Evolutionary conservation across 53 echinoderm and acorn worm genomes (phyloP), one percentile per base, ranked within the genome.

Genomic region (Actinopyga echinites): DNA sequence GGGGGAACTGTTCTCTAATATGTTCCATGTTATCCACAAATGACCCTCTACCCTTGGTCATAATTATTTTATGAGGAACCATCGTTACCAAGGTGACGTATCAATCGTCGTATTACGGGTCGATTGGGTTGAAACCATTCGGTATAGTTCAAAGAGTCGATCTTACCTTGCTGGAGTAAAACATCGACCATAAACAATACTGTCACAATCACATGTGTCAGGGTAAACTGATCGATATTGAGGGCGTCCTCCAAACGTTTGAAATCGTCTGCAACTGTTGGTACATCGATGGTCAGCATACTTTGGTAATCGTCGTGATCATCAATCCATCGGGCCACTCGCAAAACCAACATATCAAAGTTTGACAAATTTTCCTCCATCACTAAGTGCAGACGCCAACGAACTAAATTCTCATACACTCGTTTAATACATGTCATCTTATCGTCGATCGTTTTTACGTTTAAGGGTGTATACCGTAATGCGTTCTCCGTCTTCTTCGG

Each of bases 21-120:
- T 69, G 65, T 17, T 62, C 84, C 56, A 84, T 87, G 63, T 79
- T 87, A 38, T 64, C 79, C 12, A 4, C 17, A 78, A 57, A 84
- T 79, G 68, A 68, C 79, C 37, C 3, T 37, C 37, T 5, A 37
- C n/a, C n/a, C n/a, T 3, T 37, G 37, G 37, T 37, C 7, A 37
- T 5, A 7, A 7, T 37, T 37, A 7, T 7, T 37, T 37, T 37
- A 37, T 37, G 37, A 5, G n/a, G 37, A 37, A 37, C 7, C 7
- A 7, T 5, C 37, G 37, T 37, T 37, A 5, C 7, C 37, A 7
- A 3, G 22, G 7, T 20, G 31, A 11, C 11, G 3, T 3, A 8
- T 26, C 6, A 36, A 0, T 1, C 56, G 37, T n/a, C 24, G 12
- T 40, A 24, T 10, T 8, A 9, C 67, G 64, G 65, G 67, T 83